Evolutionary conservation across 2,888 invertebrate genomes (phyloP), one percentile per base, ranked within the genome.

Genomic region (Chrysomela aeneicollis): DNA sequence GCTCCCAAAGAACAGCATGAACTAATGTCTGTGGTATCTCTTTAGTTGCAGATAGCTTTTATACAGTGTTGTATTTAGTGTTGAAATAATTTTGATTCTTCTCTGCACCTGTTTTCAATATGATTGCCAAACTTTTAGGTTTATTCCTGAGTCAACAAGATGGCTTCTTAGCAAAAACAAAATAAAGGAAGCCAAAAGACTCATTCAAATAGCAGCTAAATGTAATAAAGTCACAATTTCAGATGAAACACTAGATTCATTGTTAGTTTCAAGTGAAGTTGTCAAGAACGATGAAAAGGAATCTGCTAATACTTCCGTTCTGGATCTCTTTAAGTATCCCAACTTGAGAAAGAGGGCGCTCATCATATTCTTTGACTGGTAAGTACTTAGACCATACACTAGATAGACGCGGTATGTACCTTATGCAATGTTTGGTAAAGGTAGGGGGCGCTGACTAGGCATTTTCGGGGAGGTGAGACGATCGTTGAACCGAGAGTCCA

Each of bases 301-400:
- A n/a, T n/a, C n/a, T 17, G 61, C 66, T 32, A 65, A 67, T 57
- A 67, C 61, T 12, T 69, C 74, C 1, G 74, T 77, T 49, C 61
- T 77, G 35, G 89, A 89, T 78, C 82, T 90, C 12, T 86, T 90
- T 69, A 84, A 84, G 64, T 87, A 89, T 80, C 87, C 89, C 0
- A 90, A 88, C 76, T 82, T 92, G 51, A 84, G 89, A 64, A 86
- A 85, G 68, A 89, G 89, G 75, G 87, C 88, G 35, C 78, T 89
- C n/a, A 84, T 90, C 59, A 86, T 92, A 68, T 90, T 91, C 81
- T 90, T 90, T 77, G 89, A 90, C 77, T 92, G 92, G 92, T 88
- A 84, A 79, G 26, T 26, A 26, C 26, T 26, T 26, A 26, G 26
- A n/a, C n/a, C n/a, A n/a, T n/a, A n/a, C n/a, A n/a, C n/a, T n/a